Evolutionary conservation across 2,888 invertebrate genomes (phyloP).

Genomic region (Boloria euphrosyne): DNA sequence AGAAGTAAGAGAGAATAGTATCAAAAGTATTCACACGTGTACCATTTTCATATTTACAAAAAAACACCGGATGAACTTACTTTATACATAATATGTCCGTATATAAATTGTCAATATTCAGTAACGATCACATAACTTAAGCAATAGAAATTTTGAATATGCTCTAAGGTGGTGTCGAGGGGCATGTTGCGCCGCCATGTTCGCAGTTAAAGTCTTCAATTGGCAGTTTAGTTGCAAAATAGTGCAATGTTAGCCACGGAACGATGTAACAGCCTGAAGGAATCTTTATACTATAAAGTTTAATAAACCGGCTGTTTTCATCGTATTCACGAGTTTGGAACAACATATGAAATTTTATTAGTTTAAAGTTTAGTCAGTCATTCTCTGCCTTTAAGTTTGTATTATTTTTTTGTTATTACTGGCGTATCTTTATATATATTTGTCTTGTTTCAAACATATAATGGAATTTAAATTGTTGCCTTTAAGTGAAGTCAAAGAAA

Average conservation of each 20-base stretch:
- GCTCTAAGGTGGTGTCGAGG: constrained; percentile 19
- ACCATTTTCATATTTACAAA: too few species aligned
- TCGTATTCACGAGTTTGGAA: background rate
- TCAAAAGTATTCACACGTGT: too few species aligned
- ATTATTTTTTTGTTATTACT: too few species aligned
- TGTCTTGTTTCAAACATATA: too few species aligned
- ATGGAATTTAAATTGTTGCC: too few species aligned
- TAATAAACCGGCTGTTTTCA: constrained; percentile 6
- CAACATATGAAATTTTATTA: background rate
- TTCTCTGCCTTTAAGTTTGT: too few species aligned
- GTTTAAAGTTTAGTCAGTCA: background rate
- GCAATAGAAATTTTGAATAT: constrained; percentile 16
- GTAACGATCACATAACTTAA: constrained; percentile 4
- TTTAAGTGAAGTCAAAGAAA: too few species aligned
- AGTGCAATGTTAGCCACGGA: constrained; percentile 18
- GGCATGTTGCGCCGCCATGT: constrained; percentile 36
- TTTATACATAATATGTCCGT: too few species aligned
- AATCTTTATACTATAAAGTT: constrained; percentile 16
- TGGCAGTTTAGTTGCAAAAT: constrained; percentile 33
- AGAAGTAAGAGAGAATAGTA: too few species aligned
- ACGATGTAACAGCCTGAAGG: constrained; percentile 21
- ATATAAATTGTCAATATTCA: too few species aligned
- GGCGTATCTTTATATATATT: too few species aligned
- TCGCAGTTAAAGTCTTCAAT: constrained; percentile 34
- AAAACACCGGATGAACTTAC: too few species aligned